These are phyloP conservation scores for Oceanites oceanicus DNA, from an alignment of 2,113 vertebrate species.

Conservation along the genomic window DNA sequence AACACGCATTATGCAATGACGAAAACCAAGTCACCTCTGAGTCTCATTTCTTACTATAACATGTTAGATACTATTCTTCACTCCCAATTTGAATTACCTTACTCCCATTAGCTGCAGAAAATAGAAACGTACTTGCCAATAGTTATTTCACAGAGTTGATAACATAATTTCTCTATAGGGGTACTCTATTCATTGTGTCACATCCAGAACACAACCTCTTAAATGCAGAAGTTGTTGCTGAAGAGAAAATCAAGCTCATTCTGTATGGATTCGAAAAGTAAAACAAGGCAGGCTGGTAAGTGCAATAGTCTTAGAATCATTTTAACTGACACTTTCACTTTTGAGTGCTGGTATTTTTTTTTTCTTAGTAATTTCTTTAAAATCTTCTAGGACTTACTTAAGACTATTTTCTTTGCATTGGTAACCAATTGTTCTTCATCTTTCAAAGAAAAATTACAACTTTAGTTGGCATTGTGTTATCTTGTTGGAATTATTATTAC, in stretches of 20 bases:
- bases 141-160: background rate
- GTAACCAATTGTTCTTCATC: background rate
- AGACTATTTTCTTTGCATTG: background rate
- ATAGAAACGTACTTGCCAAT: rapidly evolving
- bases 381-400: background rate
- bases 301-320: background rate
- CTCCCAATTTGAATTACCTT: background rate
- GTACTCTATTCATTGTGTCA: background rate
- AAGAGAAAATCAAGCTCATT: background rate
- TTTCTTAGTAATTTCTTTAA: background rate
- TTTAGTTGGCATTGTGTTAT: background rate
- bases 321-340: background rate
- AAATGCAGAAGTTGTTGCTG: background rate
- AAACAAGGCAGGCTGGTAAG: background rate
- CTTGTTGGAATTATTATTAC: background rate
- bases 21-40: background rate
- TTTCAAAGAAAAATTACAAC: background rate
- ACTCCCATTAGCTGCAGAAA: background rate
- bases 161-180: background rate
- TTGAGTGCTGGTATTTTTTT: background rate
- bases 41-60: background rate
- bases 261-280: background rate
- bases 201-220: background rate
- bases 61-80: background rate
- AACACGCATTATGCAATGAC: rapidly evolving